phyloP scores from a whole-genome alignment of 2,888 invertebrate species.

The Nemotelus pantherinus region DNA sequence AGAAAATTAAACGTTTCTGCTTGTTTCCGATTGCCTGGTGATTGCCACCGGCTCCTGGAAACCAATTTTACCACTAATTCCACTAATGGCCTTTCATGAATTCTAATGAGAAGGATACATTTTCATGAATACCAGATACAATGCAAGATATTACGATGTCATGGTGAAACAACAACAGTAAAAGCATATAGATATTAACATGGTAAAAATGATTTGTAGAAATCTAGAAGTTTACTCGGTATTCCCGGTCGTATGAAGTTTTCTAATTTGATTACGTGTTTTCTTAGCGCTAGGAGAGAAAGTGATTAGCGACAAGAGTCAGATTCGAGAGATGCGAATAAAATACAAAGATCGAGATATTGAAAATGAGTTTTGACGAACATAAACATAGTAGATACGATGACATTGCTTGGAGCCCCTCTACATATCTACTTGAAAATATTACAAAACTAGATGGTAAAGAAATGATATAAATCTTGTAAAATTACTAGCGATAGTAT shows the following conservation, averaged over 20 bases:
- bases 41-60: no score
- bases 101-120: constrained; percentile 4
- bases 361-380: background rate
- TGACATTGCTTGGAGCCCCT: background rate
- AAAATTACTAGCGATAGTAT: background rate
- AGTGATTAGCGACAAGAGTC: background rate
- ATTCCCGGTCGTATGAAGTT: background rate
- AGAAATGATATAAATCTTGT: background rate
- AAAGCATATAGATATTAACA: constrained; percentile 28
- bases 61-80: no score
- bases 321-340: background rate
- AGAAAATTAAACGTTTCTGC: no score
- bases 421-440: background rate
- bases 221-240: background rate
- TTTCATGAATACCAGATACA: constrained; percentile 5
- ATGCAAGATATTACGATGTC: constrained; percentile 11
- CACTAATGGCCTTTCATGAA: background rate
- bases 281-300: background rate
- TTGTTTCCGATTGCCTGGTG: no score
- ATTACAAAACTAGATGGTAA: background rate
- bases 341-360: background rate
- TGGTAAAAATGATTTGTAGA: constrained; percentile 49
- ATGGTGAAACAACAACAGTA: constrained; percentile 17
- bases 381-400: background rate
- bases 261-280: background rate